Base-by-base conservation (phyloP, 2,797 vertebrate genomes). In the Sebastes iracundus region DNA sequence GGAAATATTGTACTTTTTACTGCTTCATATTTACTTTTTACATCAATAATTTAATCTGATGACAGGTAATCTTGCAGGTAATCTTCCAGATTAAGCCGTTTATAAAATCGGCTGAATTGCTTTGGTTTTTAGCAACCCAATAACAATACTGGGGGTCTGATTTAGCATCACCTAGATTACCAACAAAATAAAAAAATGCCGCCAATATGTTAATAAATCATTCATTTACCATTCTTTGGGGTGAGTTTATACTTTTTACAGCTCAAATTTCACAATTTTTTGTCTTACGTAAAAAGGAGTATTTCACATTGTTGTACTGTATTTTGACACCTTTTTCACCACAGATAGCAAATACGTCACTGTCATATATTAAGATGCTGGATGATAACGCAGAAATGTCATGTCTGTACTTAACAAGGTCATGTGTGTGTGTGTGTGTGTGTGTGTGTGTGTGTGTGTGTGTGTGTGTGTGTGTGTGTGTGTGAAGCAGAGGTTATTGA, bases 381-480 rank as follows among this genome's bases (percentile, higher is more conserved):
- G 7, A 35, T 33, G 16, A 9, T 53, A 55, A 23, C 3, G 3
- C 14, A 28, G 22, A 27, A 30, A 35, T 35, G 11, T 35, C 33
- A 35, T 35, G 33, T 35, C 33, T 35, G 33, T 35, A 35, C 33
- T 35, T 35, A 35, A 35, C 33, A 35, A 0, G 33, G 11, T 35
- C 11, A 0, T 35, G 46, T n/a, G 27, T 28, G 22, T 30, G 52
- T 73, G 30, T 85, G 72, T 58, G 72, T 66, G 72, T 38, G 30
- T 52, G 73, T 67, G 59, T 72, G 35, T 53, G 28, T 35, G 38
- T 42, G 38, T 42, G 38, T 42, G 38, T 38, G 35, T 38, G 35
- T 33, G 55, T 20, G 27, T 27, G n/a, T 30, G 38, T 70, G 30
- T 85, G 72, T 58, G 72, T 63, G 72, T 42, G 38, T 42, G 35